Evolutionary conservation across 2,113 vertebrate species (phyloP), one percentile per base, ranked within the genome.

Genomic region (Leucopsar rothschildi): DNA sequence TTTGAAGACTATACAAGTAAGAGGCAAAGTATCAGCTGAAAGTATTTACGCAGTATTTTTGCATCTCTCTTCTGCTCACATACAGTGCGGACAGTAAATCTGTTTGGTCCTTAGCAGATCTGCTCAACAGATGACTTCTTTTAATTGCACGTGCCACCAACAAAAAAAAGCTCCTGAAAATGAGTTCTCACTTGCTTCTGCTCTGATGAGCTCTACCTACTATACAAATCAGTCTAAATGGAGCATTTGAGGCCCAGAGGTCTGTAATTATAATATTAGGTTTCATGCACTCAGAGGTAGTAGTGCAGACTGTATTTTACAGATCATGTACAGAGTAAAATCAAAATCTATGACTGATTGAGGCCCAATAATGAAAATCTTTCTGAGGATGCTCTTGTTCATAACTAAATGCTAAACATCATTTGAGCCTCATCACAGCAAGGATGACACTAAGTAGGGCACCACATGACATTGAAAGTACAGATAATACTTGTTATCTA

Each of bases 241-340:
- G 97, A 95, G 96, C 94, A 97, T 95, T 97, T 97, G 96, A 97
- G 95, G 95, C 95, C 93, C 92, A 70, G 96, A 96, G 97, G 97
- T 96, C 95, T 98, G 59, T 98, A 98, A 98, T 98, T 98, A 98
- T 96, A 93, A 96, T 98, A 96, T 98, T 94, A 64, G 71, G 24
- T 98, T 98, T 97, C 98, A 88, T 50, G 88, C 71, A 75, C 95
- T 97, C 96, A 93, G 94, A 92, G 93, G 96, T 83, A 87, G 88
- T 31, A 65, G 77, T 5, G 5, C 95, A 97, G 97, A 88, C 94
- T 94, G 92, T 96, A 79, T 97, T 97, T 97, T 96, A 95, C 89
- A 96, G 84, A 87, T 79, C 84, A 82, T 37, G 65, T 88, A 60
- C 90, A 93, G 82, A 44, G 88, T 69, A 95, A 96, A 97, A 94